These are phyloP conservation scores for Oxyura jamaicensis DNA, from an alignment of 2,113 vertebrate species.

Conservation along the genomic window DNA sequence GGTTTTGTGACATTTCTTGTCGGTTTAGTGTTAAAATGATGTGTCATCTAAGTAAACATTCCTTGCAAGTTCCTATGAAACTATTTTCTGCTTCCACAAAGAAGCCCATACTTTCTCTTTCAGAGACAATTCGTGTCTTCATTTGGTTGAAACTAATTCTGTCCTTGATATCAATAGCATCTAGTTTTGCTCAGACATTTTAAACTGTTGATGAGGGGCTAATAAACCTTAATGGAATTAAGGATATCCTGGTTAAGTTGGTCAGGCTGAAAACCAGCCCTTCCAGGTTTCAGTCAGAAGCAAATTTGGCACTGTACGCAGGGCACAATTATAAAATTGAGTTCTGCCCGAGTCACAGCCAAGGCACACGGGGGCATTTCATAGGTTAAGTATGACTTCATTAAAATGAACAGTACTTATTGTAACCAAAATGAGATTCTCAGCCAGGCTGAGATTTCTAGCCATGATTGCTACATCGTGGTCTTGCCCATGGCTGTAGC, in stretches of 20 bases:
- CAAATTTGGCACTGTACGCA: fast-evolving
- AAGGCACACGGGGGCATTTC: fast-evolving
- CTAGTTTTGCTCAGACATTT: neutral
- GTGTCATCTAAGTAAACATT: neutral
- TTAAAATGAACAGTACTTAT: neutral
- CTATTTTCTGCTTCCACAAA: neutral
- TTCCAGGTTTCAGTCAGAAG: neutral
- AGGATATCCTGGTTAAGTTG: neutral
- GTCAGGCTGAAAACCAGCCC: neutral
- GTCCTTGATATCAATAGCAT: fast-evolving
- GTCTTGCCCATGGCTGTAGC: too few relatives aligned
- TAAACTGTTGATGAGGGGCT: neutral
- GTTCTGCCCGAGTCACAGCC: neutral
- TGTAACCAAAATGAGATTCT: neutral
- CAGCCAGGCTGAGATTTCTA: neutral
- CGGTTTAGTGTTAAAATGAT: neutral
- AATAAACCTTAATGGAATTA: neutral
- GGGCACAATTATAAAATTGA: neutral
- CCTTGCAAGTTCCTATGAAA: neutral
- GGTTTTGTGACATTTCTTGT: neutral
- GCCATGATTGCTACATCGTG: fast-evolving
- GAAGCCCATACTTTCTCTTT: neutral
- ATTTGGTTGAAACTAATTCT: neutral
- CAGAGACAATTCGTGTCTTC: neutral
- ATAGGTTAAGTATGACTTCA: neutral